A percentile compares a stretch with the other conserved stretches of the same genome.
Evolutionary conservation across 2,888 invertebrate genomes (phyloP).

Genomic region (Microplitis manilae): DNA sequence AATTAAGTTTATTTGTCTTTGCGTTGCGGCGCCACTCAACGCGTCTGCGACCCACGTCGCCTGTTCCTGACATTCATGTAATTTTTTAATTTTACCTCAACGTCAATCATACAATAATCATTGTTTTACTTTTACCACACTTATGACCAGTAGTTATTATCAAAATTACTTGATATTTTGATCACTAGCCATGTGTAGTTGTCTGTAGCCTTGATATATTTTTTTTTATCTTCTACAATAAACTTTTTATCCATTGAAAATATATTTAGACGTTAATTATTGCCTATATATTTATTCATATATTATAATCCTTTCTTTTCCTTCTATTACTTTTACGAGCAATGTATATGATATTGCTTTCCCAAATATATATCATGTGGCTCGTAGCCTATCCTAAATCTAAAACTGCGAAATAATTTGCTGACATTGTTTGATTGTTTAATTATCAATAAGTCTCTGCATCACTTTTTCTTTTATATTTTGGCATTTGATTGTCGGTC

Average conservation of each 20-base stretch:
- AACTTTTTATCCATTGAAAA: conserved; percentile 66
- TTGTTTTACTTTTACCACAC: conserved; percentile 22
- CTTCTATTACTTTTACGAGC: conserved; percentile 2
- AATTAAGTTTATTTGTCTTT: conserved; percentile 54
- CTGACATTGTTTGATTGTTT: conserved; percentile 59
- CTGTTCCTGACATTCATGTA: conserved; percentile 72
- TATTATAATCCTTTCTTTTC: background rate
- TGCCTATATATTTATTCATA: background rate
- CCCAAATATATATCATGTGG: background rate
- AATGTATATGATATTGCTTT: background rate
- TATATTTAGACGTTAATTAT: background rate
- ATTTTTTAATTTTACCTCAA: conserved; percentile 61
- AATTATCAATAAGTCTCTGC: conserved; percentile 42
- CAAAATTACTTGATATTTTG: background rate
- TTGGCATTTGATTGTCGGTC: conserved; percentile 24
- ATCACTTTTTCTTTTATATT: conserved; percentile 38
- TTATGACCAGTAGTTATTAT: conserved; percentile 3
- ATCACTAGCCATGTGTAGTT: conserved; percentile 23
- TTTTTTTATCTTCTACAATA: conserved; percentile 53
- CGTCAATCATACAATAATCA: conserved; percentile 51
- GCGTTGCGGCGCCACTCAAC: conserved; percentile 72
- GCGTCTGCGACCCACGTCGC: conserved; percentile 71
- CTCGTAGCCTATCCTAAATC: conserved; percentile 61
- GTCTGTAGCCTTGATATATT: conserved; percentile 6
- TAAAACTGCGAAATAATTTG: conserved; percentile 63